Evolutionary conservation across 2,797 vertebrate genomes (phyloP), one percentile per base, ranked within the genome.

Genomic region (Schizopygopsis malacanthus): DNA sequence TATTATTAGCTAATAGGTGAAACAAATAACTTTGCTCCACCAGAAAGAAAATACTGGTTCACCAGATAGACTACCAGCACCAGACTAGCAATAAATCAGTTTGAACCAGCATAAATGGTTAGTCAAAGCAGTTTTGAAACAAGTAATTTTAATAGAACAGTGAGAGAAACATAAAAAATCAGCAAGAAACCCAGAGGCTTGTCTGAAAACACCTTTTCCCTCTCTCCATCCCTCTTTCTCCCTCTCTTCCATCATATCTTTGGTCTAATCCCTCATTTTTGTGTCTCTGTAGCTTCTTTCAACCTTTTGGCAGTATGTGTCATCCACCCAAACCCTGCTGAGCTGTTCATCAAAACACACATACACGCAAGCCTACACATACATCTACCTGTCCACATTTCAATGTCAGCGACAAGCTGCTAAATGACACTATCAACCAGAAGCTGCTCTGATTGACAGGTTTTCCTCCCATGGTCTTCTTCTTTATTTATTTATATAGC

Each of bases 391-490:
- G 3, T 84, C 47, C 73, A 56, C 61, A 78, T 84, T 82, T 82
- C 83, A 82, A 43, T 76, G 73, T 85, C 83, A 50, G 61, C 70
- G 75, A 85, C 70, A 71, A 85, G 69, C 78, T 50, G 87, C 22
- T 50, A 82, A 88, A 88, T 79, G 84, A 83, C 87, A 79, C 75
- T 52, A 84, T 71, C 81, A 61, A n/a, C 41, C 73, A 75, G 79
- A 20, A 71, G 45, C 75, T 67, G 33, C 73, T 75, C 77, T 85
- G 85, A 87, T 25, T 79, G 84, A 86, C 84, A 79, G 47, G 12
- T 85, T 81, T 85, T 79, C 67, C 84, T 88, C 83, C 75, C 83
- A 69, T 85, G 83, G n/a, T n/a, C n/a, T n/a, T n/a, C n/a, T n/a
- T n/a, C n/a, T n/a, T n/a, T n/a, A n/a, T n/a, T n/a, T n/a, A n/a